These are phyloP conservation scores for Melanotaenia maccullochi DNA, from an alignment of 2,797 vertebrate genomes.

Conservation along the genomic window DNA sequence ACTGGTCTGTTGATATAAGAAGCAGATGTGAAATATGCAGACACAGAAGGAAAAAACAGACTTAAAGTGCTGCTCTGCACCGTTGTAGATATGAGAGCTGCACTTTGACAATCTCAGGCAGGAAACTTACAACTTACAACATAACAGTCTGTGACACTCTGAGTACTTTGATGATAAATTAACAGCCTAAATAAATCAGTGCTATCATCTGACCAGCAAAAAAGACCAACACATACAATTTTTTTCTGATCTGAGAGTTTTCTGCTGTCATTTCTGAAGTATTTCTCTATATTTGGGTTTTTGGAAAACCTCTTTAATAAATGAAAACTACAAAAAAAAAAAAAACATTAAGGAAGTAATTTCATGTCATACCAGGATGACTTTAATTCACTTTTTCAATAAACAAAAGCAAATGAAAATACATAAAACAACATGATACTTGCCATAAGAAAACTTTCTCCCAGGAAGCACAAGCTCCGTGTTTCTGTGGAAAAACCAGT, in stretches of 20 bases:
- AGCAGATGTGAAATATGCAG: conserved; percentile 80
- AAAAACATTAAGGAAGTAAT: too few species aligned
- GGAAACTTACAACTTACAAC: neutral
- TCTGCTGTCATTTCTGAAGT: neutral
- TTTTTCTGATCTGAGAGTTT: neutral
- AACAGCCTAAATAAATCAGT: neutral
- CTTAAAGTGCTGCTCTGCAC: conserved; percentile 31
- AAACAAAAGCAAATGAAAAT: neutral
- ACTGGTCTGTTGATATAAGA: conserved; percentile 67
- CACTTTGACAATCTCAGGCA: conserved; percentile 6
- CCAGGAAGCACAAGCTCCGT: conserved; percentile 10
- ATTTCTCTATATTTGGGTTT: neutral
- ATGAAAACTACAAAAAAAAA: neutral
- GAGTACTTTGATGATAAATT: neutral
- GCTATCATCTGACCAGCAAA: neutral
- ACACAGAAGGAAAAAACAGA: conserved; percentile 50
- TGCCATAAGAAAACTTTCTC: conserved; percentile 60
- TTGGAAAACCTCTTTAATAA: neutral
- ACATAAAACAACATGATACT: conserved; percentile 10
- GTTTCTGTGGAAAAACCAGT: conserved; percentile 32
- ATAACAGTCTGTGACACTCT: neutral
- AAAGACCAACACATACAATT: neutral
- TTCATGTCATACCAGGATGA: neutral
- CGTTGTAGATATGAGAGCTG: conserved; percentile 18
- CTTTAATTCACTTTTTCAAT: too few species aligned